Evolutionary conservation across 2,113 vertebrate species (phyloP).

Genomic region (Leucosticte australis): DNA sequence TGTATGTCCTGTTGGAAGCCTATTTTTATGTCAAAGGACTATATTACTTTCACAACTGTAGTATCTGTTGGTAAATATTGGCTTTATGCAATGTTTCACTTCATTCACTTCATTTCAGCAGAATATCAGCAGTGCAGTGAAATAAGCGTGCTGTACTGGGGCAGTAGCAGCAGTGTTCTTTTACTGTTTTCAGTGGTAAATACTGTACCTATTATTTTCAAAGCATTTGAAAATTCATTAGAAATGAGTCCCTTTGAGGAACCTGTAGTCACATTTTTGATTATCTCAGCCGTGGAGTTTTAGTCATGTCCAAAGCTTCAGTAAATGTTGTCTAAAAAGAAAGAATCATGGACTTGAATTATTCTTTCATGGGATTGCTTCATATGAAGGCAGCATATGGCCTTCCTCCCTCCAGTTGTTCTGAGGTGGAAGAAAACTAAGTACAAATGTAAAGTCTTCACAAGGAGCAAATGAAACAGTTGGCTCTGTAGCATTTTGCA

Average conservation of each 20-base stretch:
- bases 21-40: not conserved
- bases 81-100: not conserved
- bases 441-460: not conserved
- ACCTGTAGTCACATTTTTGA: not conserved
- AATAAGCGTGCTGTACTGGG: not conserved
- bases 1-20: conserved; percentile 35
- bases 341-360: not conserved
- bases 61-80: conserved; percentile 11
- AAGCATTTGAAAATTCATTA: not conserved
- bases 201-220: not conserved
- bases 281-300: not conserved
- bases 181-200: not conserved
- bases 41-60: not conserved
- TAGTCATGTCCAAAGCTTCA: not conserved
- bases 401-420: not conserved
- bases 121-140: not conserved
- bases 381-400: not conserved
- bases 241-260: not conserved
- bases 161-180: not conserved
- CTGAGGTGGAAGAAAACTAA: not conserved
- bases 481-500: not conserved
- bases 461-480: not conserved
- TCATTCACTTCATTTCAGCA: not conserved
- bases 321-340: not conserved
- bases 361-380: not conserved